Base-by-base conservation (phyloP, 2,888 invertebrate genomes). In the Nomada lathburiana region DNA sequence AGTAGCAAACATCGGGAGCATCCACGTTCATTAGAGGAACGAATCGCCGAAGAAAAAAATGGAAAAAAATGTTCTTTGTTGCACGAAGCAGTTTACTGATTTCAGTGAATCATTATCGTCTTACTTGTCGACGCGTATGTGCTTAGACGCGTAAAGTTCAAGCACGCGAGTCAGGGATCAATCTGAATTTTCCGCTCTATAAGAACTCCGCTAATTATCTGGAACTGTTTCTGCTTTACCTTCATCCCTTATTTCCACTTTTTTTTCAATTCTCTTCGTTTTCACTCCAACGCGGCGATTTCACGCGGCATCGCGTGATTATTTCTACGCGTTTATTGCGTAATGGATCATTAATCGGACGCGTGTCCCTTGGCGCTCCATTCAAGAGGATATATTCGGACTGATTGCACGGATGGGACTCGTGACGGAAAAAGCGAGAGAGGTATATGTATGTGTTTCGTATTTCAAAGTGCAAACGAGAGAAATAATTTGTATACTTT, bases 311-410 rank as follows among this genome's bases (percentile, higher is more conserved):
- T 60, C 52, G 11, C 36, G 18, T 50, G 36, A 42, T 20, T 20
- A 52, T 60, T 60, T 65, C 50, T 20, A 52, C 85, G 55, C 69
- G 65, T 57, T 68, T 44, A 18, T 20, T 36, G 44, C 16, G 57
- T 69, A 75, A 71, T 74, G 65, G 65, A 79, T 82, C 60, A 76
- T 76, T 73, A 79, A 85, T 79, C 60, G 52, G 36, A 26, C 42
- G 59, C 52, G 65, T 65, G 76, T 74, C 80, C 70, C 18, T 23
- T 52, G 52, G 52, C 16, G 47, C 52, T 65, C 60, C 57, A 69
- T 63, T 78, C 62, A 76, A 42, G 23, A 20, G 59, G 29, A 76
- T 50, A 59, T 11, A 26, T 50, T 53, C 52, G 52, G 29, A 53
- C 42, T 18, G 29, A 29, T 70, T 70, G 26, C 59, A 62, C 36